Evolutionary conservation across 2,888 invertebrate genomes (phyloP), one percentile per base, ranked within the genome.

Genomic region (Chrysolina americana): DNA sequence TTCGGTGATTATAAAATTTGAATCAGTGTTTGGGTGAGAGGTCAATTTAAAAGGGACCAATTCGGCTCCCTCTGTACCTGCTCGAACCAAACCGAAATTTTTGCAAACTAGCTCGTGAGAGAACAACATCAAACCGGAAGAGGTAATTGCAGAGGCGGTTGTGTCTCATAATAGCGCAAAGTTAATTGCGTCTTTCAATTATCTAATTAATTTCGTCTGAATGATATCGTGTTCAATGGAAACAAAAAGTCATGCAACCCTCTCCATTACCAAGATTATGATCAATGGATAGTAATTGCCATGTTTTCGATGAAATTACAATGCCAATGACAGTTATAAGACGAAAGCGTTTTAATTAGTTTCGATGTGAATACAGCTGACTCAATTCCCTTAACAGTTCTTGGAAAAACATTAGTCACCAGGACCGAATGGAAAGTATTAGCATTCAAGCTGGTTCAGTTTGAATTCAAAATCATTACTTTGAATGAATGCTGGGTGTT

Each of bases 141-240:
- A 13, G 36, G 28, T n/a, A 28, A 36, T 36, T 28, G 36, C 59
- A n/a, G 28, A n/a, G 23, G 59, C 8, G 23, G 36, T 36, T 28
- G n/a, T 9, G 8, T 36, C 28, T 28, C 28, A 59, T n/a, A n/a
- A 23, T 36, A 9, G 59, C n/a, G 15, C 59, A 28, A 59, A 68
- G 47, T 59, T 70, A 68, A 74, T 74, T 41, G 70, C 66, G 53
- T 68, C 70, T 66, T 68, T 63, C 71, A 64, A 74, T 74, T 71
- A 71, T 68, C 21, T 71, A 63, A 74, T 74, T 74, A 74, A 73
- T 69, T 73, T 36, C 28, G 66, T 74, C 65, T 23, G 48, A 68
- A 21, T 68, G 63, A 71, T 74, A 21, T 70, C 74, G 71, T 74
- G 74, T 68, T 19, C 41, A 56, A 50, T 41, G 50, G 65, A 44